phyloP scores from a whole-genome alignment of 2,888 invertebrate species.

The Mechanitis messenoides region DNA sequence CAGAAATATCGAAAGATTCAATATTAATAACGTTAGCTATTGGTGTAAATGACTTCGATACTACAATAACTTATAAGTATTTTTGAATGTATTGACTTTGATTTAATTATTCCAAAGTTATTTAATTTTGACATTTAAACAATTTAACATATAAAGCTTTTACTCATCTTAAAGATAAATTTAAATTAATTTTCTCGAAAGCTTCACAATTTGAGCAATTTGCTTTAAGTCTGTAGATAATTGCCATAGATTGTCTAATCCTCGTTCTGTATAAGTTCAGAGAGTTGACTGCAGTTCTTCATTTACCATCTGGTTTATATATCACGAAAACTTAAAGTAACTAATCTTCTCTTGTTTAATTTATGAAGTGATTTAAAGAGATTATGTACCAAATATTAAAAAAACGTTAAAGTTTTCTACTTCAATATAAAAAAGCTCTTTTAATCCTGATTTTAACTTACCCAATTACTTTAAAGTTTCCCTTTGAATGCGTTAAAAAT shows the following conservation, averaged over 20 bases:
- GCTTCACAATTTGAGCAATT: conserved; percentile 5
- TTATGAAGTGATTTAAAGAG: conserved; percentile 5
- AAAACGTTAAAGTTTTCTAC: background rate
- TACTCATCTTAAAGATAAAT: conserved; percentile 27
- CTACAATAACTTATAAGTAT: too few species aligned
- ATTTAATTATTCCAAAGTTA: too few species aligned
- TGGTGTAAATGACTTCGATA: too few species aligned
- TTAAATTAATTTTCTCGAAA: conserved; percentile 41
- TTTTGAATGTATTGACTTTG: too few species aligned
- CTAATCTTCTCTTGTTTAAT: conserved; percentile 41
- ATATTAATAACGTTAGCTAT: too few species aligned
- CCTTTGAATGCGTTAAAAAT: background rate
- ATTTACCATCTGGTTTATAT: conserved; percentile 62
- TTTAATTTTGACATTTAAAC: too few species aligned
- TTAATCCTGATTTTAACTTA: background rate
- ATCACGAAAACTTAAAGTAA: conserved; percentile 63
- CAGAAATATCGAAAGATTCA: too few species aligned
- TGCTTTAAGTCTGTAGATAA: conserved; percentile 59
- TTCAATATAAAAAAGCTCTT: background rate
- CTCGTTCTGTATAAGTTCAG: conserved; percentile 60
- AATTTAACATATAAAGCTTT: conserved; percentile 7
- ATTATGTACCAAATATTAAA: conserved; percentile 25
- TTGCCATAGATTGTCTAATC: conserved; percentile 58
- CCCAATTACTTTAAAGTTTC: background rate
- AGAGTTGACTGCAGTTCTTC: conserved; percentile 64